phyloP scores from a whole-genome alignment of 2,888 invertebrate genomes.

The Drosophila neotestacea region DNA sequence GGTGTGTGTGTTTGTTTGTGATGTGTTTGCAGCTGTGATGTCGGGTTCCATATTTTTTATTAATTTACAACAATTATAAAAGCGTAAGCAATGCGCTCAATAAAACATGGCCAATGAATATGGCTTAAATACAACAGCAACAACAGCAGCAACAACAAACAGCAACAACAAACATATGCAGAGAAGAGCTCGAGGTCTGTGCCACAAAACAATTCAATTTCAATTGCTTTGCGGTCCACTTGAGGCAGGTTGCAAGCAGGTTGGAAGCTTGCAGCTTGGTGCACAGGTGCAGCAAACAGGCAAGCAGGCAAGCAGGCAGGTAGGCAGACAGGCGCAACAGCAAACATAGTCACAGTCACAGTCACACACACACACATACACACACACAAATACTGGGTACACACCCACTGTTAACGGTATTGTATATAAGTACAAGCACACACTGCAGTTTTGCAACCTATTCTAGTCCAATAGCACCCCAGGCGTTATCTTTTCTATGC shows the following conservation, averaged over 20 bases:
- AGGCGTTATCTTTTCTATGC: conserved; percentile 84
- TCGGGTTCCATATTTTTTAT: conserved; percentile 59
- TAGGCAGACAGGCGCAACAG: conserved; percentile 28
- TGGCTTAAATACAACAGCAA: conserved; percentile 62
- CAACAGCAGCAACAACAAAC: conserved; percentile 41
- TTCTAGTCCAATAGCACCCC: conserved; percentile 80
- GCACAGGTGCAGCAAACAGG: conserved; percentile 59
- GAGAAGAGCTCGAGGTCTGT: conserved; percentile 43
- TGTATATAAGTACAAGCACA: conserved; percentile 61
- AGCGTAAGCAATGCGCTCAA: conserved; percentile 76
- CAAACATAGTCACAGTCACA: conserved; percentile 13
- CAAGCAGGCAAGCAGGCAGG: background rate
- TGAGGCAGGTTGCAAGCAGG: conserved; percentile 58
- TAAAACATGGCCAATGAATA: conserved; percentile 62
- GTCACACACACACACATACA: conserved; percentile 32
- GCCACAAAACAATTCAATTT: conserved; percentile 76
- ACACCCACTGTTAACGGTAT: conserved; percentile 71
- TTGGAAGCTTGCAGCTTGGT: conserved; percentile 25
- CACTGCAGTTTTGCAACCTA: conserved; percentile 81
- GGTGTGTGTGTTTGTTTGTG: conserved; percentile 1
- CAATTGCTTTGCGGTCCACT: conserved; percentile 80
- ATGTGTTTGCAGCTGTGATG: conserved; percentile 30
- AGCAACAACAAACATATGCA: conserved; percentile 34
- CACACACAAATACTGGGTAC: conserved; percentile 20
- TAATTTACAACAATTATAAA: conserved; percentile 77